phyloP scores from a whole-genome alignment of 2,797 vertebrate genomes.

The Esox lucius region DNA sequence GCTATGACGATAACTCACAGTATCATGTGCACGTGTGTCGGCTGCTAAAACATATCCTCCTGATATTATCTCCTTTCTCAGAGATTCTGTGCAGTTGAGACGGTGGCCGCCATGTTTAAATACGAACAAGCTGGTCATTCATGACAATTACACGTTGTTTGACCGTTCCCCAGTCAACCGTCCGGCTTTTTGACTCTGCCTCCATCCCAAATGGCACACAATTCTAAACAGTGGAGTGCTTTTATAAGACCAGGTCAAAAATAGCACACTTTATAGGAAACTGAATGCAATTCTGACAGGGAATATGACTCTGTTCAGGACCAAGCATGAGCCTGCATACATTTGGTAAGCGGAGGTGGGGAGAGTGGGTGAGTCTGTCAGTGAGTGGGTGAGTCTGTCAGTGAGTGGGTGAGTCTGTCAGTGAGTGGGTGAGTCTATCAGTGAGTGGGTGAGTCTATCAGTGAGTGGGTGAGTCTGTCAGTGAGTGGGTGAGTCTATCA shows the following conservation, averaged over 20 bases:
- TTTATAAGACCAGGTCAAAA: too few relatives aligned
- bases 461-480: too few relatives aligned
- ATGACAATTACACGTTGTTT: background rate
- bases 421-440: too few relatives aligned
- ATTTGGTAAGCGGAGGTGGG: background rate
- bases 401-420: too few relatives aligned
- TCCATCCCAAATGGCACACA: too few relatives aligned
- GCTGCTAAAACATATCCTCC: background rate
- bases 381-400: too few relatives aligned
- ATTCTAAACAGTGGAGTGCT: too few relatives aligned
- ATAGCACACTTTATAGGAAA: too few relatives aligned
- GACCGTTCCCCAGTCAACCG: too few relatives aligned
- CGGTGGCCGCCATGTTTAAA: background rate
- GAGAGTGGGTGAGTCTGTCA: background rate
- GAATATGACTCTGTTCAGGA: too few relatives aligned
- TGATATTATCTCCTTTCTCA: background rate
- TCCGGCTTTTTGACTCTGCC: background rate
- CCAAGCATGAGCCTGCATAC: background rate
- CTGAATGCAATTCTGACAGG: too few relatives aligned
- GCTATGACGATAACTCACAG: background rate
- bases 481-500: background rate
- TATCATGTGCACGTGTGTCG: background rate
- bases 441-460: too few relatives aligned
- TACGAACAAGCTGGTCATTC: background rate
- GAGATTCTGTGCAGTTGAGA: background rate